Conservation (phyloP, 2,797 vertebrate species). For the Paratrypauchen microcephalus region DNA sequence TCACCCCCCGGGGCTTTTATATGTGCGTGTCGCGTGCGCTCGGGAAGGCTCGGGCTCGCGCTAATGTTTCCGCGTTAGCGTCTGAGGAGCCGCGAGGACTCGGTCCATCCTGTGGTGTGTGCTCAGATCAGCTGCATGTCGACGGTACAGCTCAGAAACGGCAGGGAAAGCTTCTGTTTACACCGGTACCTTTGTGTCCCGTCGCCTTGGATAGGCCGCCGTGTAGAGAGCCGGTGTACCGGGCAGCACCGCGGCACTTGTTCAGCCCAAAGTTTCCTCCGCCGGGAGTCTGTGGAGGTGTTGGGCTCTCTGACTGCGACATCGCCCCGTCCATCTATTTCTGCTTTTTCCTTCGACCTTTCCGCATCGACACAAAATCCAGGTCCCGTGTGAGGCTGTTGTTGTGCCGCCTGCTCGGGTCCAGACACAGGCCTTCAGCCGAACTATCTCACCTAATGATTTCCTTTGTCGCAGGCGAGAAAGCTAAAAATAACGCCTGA, state of each 20-base stretch:
- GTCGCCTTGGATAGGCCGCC: neutral
- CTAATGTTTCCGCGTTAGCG: slow-evolving; percentile 20
- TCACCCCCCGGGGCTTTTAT: neutral
- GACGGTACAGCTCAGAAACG: slow-evolving; percentile 46
- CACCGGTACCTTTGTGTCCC: slow-evolving; percentile 10
- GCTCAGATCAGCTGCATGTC: slow-evolving; percentile 60
- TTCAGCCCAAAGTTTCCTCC: slow-evolving; percentile 48
- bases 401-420: slow-evolving; percentile 3
- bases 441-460: slow-evolving; percentile 32
- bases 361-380: neutral
- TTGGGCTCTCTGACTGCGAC: slow-evolving; percentile 52
- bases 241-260: slow-evolving; percentile 21
- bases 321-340: slow-evolving; percentile 53
- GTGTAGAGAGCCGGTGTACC: fast-evolving
- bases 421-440: slow-evolving; percentile 34
- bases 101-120: slow-evolving; percentile 59
- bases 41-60: neutral
- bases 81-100: slow-evolving; percentile 25
- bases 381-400: neutral
- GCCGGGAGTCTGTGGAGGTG: slow-evolving; percentile 34
- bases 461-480: slow-evolving; percentile 60
- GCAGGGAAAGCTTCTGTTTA: slow-evolving; percentile 24
- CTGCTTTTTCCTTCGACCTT: slow-evolving; percentile 29
- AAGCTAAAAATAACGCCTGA: slow-evolving; percentile 48
- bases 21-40: neutral